Base-by-base conservation (phyloP, 1,140 invertebrate species). In the Brachionus plicatilis region DNA sequence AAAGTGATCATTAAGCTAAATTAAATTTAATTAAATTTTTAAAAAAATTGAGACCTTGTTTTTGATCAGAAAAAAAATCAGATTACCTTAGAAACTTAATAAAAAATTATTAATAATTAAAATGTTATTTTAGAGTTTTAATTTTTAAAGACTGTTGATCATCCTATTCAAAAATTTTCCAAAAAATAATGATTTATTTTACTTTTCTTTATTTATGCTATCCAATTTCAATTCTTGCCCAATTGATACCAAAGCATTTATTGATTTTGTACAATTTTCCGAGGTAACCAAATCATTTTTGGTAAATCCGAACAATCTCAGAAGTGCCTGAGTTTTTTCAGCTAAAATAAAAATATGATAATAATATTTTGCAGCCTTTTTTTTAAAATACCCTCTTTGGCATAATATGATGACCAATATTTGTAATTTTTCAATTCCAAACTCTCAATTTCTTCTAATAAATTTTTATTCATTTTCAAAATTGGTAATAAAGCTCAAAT, bases 341-440 rank as follows among this genome's bases (percentile, higher is more conserved):
- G 27, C 68, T 72, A 41, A 43, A n/a, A 29, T 29, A 29, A 29
- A 43, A 41, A 72, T 17, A 6, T 56, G 17, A 56, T n/a, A 5
- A 56, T 24, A 20, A 17, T 5, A 2, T 37, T 37, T 14, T 47
- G 14, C 14, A 12, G 14, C 14, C 14, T 3, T 17, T 20, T 80
- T 1, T 20, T n/a, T n/a, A n/a, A 53, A 80, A 56, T 60, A 80
- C 76, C 29, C 65, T 82, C 79, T 82, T 82, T 82, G 4, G 79
- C 79, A 33, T 65, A 82, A 8, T 17, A 68, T 14, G 53, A 60
- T 17, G 79, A 82, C 79, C 79, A 82, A 47, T 82, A 47, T 65
- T 82, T 82, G 53, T 41, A 82, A 82, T 82, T 82, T 47, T 82
- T 60, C 11, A 82, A 4, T 20, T 82, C 79, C 9, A 82, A 14